These are phyloP conservation scores for Brachypalpus laphriformis DNA, from an alignment of 2,888 invertebrate species.

Conservation along the genomic window DNA sequence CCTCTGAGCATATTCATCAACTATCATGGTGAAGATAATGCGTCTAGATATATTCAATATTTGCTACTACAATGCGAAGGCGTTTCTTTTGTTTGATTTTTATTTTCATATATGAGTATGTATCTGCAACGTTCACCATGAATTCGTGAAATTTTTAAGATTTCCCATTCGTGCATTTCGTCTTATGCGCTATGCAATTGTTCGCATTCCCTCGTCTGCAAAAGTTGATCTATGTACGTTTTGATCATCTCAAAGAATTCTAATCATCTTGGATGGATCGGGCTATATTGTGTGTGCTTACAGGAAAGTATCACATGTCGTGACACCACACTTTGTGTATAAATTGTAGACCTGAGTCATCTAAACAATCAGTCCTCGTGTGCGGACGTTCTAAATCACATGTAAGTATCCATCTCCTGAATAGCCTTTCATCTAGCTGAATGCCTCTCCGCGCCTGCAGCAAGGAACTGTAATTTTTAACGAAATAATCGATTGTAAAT, in stretches of 20 bases:
- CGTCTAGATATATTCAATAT: constrained; percentile 25
- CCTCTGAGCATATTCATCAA: constrained; percentile 10
- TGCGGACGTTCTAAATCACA: not conserved
- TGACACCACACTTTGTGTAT: constrained; percentile 8
- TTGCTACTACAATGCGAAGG: not conserved
- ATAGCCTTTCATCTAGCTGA: constrained; percentile 7
- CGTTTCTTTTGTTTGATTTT: constrained; percentile 12
- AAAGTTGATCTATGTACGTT: constrained; percentile 31
- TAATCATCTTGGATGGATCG: not conserved
- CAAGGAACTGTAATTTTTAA: not conserved
- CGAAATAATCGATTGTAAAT: constrained; percentile 9
- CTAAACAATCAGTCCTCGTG: not conserved
- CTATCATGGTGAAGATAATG: constrained; percentile 30
- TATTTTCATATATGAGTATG: not conserved
- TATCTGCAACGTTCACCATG: constrained; percentile 7
- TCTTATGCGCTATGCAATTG: not conserved
- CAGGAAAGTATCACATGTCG: constrained; percentile 17
- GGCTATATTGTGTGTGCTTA: not conserved
- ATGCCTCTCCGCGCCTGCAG: not conserved
- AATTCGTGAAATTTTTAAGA: constrained; percentile 49
- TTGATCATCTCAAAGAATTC: constrained; percentile 32
- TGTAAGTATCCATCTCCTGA: not conserved
- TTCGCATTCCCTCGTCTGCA: not conserved
- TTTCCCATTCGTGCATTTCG: not conserved
- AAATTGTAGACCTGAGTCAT: constrained; percentile 2